Conservation (phyloP, 2,797 vertebrate genomes). For the Ara ararauna region DNA sequence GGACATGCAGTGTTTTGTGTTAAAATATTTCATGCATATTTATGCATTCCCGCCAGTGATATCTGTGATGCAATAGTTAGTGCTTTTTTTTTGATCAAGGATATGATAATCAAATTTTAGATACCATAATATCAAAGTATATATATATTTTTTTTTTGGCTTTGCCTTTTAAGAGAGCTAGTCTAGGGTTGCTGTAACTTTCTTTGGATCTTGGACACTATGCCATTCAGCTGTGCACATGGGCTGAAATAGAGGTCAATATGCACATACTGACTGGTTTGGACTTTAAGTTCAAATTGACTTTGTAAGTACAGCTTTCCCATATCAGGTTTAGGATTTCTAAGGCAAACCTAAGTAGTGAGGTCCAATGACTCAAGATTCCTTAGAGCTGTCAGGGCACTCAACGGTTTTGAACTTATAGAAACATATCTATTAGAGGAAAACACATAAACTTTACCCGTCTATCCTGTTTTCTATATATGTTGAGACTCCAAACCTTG, state of each 20-base stretch:
- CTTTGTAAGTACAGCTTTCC: rapidly evolving
- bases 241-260: not conserved
- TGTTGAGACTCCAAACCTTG: not conserved
- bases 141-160: not conserved
- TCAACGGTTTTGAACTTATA: not conserved
- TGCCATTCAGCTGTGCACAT: rapidly evolving
- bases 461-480: not conserved
- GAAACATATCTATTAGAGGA: not conserved
- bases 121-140: not conserved
- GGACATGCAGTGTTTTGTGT: not conserved
- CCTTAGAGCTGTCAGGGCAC: not conserved
- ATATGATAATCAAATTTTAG: not conserved
- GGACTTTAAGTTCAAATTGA: not conserved
- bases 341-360: not conserved
- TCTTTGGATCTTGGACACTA: not conserved
- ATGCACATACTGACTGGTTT: not conserved
- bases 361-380: not conserved
- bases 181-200: not conserved
- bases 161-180: not conserved
- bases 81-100: not conserved
- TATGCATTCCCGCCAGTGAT: not conserved
- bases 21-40: not conserved
- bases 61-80: not conserved
- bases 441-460: not conserved
- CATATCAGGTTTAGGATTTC: not conserved